A percentile compares a stretch with the other conserved stretches of the same genome.
These are phyloP conservation scores for Hesperia comma DNA, from an alignment of 2,888 invertebrate genomes.

Conservation along the genomic window DNA sequence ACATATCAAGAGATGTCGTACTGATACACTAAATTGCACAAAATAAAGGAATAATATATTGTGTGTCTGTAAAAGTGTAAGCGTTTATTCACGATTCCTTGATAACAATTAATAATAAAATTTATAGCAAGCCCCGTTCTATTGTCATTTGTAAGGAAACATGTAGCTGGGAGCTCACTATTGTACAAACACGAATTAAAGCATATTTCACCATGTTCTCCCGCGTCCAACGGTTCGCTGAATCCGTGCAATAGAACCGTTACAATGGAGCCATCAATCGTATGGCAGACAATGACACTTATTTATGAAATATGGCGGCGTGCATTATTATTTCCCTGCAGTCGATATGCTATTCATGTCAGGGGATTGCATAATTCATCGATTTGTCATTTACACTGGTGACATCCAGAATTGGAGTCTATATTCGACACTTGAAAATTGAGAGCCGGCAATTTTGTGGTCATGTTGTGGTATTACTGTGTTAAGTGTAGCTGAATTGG, in stretches of 20 bases:
- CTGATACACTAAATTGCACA: no score
- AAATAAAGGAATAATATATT: no score
- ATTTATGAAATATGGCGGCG: constrained; percentile 48
- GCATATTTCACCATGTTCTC: constrained; percentile 40
- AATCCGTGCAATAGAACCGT: constrained; percentile 29
- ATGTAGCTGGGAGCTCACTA: background rate
- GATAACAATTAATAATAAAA: no score
- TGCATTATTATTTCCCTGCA: constrained; percentile 37
- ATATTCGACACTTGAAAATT: constrained; percentile 4
- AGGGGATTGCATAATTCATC: constrained; percentile 26
- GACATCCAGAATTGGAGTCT: constrained; percentile 12
- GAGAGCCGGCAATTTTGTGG: background rate
- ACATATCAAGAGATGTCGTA: no score
- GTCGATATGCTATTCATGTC: constrained; percentile 36
- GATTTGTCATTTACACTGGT: constrained; percentile 27
- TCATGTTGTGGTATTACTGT: background rate
- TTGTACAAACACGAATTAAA: background rate
- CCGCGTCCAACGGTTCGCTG: constrained; percentile 39
- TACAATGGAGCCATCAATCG: constrained; percentile 53
- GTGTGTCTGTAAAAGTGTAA: no score
- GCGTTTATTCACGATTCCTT: no score
- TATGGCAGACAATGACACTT: constrained; percentile 50
- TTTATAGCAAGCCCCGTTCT: background rate
- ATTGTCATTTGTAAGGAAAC: background rate
- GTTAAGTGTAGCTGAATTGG: background rate